Evolutionary conservation across 1,140 invertebrate species (phyloP).

Genomic region (Oedothorax gibbosus): DNA sequence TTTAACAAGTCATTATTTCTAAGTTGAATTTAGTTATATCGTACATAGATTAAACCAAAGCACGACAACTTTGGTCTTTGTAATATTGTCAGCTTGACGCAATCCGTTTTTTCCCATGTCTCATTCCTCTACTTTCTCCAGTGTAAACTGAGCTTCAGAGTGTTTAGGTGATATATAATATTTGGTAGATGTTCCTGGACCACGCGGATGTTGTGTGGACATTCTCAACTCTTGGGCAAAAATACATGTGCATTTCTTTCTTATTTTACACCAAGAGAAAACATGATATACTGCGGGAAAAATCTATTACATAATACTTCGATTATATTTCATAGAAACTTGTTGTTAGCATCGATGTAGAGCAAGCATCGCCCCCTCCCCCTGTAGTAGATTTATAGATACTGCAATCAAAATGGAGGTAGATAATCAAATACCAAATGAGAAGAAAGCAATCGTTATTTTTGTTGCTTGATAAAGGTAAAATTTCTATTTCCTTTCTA

Average conservation of each 20-base stretch:
- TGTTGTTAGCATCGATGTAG: conserved; percentile 13
- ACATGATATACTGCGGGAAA: too few relatives aligned
- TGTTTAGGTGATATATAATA: conserved; percentile 10
- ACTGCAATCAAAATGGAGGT: conserved; percentile 31
- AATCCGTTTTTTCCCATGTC: too few relatives aligned
- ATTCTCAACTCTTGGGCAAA: background rate
- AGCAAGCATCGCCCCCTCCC: conserved; percentile 32
- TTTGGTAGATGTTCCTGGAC: conserved; percentile 49
- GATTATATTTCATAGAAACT: background rate
- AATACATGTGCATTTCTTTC: conserved; percentile 17
- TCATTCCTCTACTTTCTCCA: too few relatives aligned
- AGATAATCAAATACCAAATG: conserved; percentile 20
- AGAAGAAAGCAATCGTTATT: background rate
- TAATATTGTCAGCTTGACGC: too few relatives aligned
- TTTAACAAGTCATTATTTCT: too few relatives aligned
- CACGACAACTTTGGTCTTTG: too few relatives aligned
- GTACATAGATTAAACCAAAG: too few relatives aligned
- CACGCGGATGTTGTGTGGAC: conserved; percentile 7
- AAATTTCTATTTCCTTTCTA: too few relatives aligned
- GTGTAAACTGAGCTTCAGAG: background rate
- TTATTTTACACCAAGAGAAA: background rate
- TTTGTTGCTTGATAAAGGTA: background rate
- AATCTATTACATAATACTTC: too few relatives aligned
- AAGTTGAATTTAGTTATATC: too few relatives aligned
- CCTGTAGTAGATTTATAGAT: conserved; percentile 23